Evolutionary conservation across 2,797 vertebrate species (phyloP), one percentile per base, ranked within the genome.

Genomic region (Iguana delicatissima): DNA sequence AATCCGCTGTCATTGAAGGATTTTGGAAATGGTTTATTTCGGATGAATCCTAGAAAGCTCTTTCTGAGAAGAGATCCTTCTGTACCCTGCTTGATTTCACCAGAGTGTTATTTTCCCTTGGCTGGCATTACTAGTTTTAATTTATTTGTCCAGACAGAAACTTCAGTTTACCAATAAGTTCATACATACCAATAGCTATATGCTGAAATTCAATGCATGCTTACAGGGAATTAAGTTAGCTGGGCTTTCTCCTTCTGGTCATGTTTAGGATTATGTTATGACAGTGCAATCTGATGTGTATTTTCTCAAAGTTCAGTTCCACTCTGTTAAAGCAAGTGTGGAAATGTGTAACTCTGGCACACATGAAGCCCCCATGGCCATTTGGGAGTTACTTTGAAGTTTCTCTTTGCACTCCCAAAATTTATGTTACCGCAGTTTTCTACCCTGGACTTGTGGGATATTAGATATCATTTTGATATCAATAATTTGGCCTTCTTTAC

Each of bases 41-140:
- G 55, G 81, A 92, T 16, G 81, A 73, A 18, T 5, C 82, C 87
- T 80, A 85, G 32, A 92, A 88, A 88, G 0, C 7, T 88, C 5
- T 3, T 1, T 93, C 90, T 55, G 46, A 69, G 35, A 73, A 84
- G 16, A 76, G 50, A 69, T n/a, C 69, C 1, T 87, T 38, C 52
- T 24, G 38, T 0, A 91, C 32, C 57, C 3, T 80, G 8, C 24
- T 1, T 32, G 12, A 88, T 85, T 57, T 59, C 24, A 18, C 26
- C 4, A 10, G 73, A 26, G 1, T 72, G 10, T 81, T 24, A n/a
- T 2, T 35, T 50, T 3, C 4, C 69, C 26, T 52, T 87, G 50
- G n/a, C 9, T 4, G 29, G 24, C 50, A 67, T 46, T 80, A 35
- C 50, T 26, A n/a, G 29, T 5, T 77, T 69, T 87, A 59, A 59